phyloP scores from a whole-genome alignment of 2,797 vertebrate genomes.

The Heliangelus exortis region DNA sequence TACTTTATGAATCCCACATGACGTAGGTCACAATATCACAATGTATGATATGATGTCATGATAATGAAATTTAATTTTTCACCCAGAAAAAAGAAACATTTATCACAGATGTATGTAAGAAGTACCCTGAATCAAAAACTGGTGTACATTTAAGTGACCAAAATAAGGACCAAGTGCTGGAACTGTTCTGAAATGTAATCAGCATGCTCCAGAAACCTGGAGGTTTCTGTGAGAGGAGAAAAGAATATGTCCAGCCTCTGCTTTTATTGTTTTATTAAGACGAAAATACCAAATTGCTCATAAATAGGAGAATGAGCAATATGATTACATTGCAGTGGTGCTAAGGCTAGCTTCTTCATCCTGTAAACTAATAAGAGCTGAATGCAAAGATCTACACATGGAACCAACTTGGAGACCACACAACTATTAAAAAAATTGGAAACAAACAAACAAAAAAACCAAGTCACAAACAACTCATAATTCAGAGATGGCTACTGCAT shows the following conservation, averaged over 20 bases:
- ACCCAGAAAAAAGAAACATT: not conserved
- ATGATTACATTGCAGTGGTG: not conserved
- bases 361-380: not conserved
- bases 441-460: not conserved
- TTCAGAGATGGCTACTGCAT: not conserved
- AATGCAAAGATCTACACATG: not conserved
- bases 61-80: not conserved
- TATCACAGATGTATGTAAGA: not conserved
- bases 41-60: fast-evolving
- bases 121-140: not conserved
- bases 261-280: not conserved
- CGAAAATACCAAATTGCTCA: not conserved
- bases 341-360: not conserved
- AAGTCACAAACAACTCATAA: not conserved
- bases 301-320: not conserved
- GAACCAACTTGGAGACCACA: not conserved
- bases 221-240: not conserved
- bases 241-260: not conserved
- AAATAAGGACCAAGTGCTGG: not conserved
- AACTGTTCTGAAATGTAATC: not conserved
- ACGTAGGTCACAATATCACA: not conserved
- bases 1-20: not conserved
- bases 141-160: not conserved
- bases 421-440: not conserved
- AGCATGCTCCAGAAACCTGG: not conserved